Evolutionary conservation across 2,888 invertebrate genomes (phyloP).

Genomic region (Andrena chrysosceles): DNA sequence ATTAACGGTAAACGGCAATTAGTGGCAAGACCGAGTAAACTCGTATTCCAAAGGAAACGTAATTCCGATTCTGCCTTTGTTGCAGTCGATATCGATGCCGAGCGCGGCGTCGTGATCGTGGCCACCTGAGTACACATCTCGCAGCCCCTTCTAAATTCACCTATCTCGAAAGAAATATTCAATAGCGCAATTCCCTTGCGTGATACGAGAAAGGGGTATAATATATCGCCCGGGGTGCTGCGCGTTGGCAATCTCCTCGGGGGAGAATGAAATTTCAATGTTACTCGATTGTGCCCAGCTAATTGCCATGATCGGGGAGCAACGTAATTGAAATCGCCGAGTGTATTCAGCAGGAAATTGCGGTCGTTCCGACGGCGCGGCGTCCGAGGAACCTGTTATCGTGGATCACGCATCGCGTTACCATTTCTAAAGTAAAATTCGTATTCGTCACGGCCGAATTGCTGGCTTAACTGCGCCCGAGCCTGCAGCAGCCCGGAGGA

Average conservation of each 20-base stretch:
- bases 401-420: slow-evolving; percentile 55
- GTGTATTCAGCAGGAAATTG: slow-evolving; percentile 30
- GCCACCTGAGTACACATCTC: too few species aligned
- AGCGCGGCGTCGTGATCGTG: too few species aligned
- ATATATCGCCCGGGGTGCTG: not conserved
- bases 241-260: not conserved
- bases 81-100: not conserved
- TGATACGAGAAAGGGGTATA: not conserved
- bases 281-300: slow-evolving; percentile 16
- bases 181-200: not conserved
- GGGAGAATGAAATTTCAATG: slow-evolving; percentile 10
- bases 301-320: slow-evolving; percentile 29
- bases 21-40: slow-evolving; percentile 17
- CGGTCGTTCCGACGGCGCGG: slow-evolving; percentile 24
- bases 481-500: slow-evolving; percentile 3
- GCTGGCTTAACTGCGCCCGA: slow-evolving; percentile 57
- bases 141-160: too few species aligned
- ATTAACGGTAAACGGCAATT: slow-evolving; percentile 32
- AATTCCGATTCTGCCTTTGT: not conserved
- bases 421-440: slow-evolving; percentile 68
- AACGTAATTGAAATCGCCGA: slow-evolving; percentile 37
- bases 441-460: slow-evolving; percentile 76
- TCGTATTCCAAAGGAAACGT: slow-evolving; percentile 21
- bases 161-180: too few species aligned
- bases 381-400: slow-evolving; percentile 34